Evolutionary conservation across 2,888 invertebrate species (phyloP), one percentile per base, ranked within the genome.

Genomic region (Chaetogeoica ovagalla): DNA sequence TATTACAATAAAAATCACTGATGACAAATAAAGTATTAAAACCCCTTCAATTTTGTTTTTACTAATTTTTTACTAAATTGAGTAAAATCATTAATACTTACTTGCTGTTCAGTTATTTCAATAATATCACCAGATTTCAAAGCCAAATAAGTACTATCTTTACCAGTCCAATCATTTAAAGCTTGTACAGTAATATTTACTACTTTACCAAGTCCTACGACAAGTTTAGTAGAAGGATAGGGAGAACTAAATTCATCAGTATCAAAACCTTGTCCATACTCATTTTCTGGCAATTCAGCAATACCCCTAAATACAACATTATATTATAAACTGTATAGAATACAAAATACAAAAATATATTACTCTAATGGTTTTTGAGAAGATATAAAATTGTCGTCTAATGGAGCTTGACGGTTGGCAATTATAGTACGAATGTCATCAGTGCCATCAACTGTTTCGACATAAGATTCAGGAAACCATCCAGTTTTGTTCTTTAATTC

Each of bases 391-490:
- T 73, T 81, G n/a, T 74, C 66, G 23, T 73, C 68, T 23, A 74
- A 39, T 21, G 60, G 73, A 59, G 68, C 81, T 65, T 72, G 81
- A 7, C 73, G 65, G 39, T 81, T 72, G 15, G 73, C 81, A 55
- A 73, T 73, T 39, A 73, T 81, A 7, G 66, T 57, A 66, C 73
- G 73, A 59, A 81, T 81, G 8, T 81, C 81, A 52, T 81, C 68
- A 52, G 68, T 62, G 13, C 73, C 73, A 74, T 81, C 68, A 66
- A 72, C 73, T 59, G 81, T 74, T 85, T 96, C 95, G 21, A 95
- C 97, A 86, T 98, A 98, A 0, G 96, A 94, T 86, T 97, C 96
- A 0, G 98, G 98, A 88, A 98, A 98, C 96, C 97, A 97, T 1
- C 98, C 98, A 0, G 93, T 93, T 83, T 93, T 92, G 5, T 96